phyloP scores from a whole-genome alignment of 2,797 vertebrate genomes.

The Pyrocephalus nanus region DNA sequence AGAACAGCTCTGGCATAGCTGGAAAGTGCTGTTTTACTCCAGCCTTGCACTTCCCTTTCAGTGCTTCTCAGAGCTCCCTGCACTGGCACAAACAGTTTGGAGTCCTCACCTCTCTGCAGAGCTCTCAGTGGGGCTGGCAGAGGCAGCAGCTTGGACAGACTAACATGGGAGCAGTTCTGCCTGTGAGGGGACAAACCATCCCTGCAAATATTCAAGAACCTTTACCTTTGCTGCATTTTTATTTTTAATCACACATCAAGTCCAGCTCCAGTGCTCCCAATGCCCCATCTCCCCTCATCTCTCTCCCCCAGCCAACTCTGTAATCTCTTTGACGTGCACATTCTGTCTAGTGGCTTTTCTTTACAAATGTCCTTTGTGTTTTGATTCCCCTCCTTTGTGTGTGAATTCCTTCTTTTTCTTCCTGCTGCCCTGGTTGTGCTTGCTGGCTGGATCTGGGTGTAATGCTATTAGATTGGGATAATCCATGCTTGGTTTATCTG shows the following conservation, averaged over 20 bases:
- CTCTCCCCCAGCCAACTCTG: constrained; percentile 8
- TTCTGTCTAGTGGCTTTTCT: constrained; percentile 57
- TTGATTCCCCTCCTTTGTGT: constrained; percentile 57
- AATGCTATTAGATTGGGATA: constrained; percentile 69
- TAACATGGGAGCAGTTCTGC: no score
- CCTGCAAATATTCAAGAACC: background rate
- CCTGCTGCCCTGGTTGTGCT: constrained; percentile 29
- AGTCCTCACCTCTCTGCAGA: background rate
- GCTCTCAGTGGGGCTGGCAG: background rate
- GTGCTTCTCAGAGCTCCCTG: background rate
- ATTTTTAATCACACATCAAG: background rate
- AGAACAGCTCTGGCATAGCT: background rate
- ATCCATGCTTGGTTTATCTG: constrained; percentile 66
- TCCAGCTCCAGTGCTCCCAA: constrained; percentile 13
- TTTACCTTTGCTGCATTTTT: background rate
- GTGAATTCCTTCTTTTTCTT: constrained; percentile 44
- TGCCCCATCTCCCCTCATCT: constrained; percentile 12
- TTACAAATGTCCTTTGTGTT: constrained; percentile 62
- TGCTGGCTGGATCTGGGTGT: constrained; percentile 13
- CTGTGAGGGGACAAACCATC: background rate
- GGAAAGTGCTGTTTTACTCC: background rate
- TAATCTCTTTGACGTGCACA: constrained; percentile 51
- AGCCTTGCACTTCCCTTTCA: background rate
- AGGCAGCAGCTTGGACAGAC: background rate
- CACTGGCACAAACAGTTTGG: background rate